A percentile compares a stretch with the other conserved stretches of the same genome.
phyloP scores from a whole-genome alignment of 2,888 invertebrate genomes.

The Terebella lapidaria region DNA sequence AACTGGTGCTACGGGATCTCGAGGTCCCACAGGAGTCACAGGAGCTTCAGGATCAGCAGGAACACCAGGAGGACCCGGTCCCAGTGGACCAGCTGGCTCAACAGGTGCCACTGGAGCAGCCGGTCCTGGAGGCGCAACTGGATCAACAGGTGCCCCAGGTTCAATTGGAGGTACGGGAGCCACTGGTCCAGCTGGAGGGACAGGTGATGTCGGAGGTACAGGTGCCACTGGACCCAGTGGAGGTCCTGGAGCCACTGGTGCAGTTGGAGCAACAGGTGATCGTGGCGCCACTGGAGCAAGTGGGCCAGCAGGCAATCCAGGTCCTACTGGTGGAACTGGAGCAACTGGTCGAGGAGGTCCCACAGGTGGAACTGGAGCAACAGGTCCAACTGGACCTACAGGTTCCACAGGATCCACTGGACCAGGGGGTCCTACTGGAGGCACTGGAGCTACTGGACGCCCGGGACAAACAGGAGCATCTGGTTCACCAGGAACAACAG shows the following conservation, averaged over 20 bases:
- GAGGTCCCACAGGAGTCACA: not conserved
- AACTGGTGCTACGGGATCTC: not conserved
- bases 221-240: constrained; percentile 14
- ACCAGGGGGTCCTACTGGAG: constrained; percentile 13
- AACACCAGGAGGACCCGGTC: constrained; percentile 8
- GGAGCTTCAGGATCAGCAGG: constrained; percentile 6
- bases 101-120: constrained; percentile 12
- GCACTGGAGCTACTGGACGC: constrained; percentile 4
- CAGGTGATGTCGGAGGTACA: constrained; percentile 14
- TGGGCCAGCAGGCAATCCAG: constrained; percentile 4
- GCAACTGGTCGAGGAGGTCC: constrained; percentile 3
- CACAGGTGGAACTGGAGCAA: constrained; percentile 6
- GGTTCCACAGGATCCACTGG: constrained; percentile 19
- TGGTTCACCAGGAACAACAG: constrained; percentile 5
- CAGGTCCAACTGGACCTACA: constrained; percentile 13
- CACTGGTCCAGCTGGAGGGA: constrained; percentile 17
- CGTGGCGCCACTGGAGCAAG: constrained; percentile 12
- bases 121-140: constrained; percentile 15
- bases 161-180: constrained; percentile 16
- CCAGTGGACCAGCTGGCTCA: constrained; percentile 4
- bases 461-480: constrained; percentile 2
- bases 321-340: constrained; percentile 7
- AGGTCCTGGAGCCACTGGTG: constrained; percentile 12
- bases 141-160: constrained; percentile 22
- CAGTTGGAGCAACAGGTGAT: constrained; percentile 10